Percentiles rank a stretch among this genome's conserved stretches.
These are phyloP conservation scores for Chalcis sispes DNA, from an alignment of 2,888 invertebrate species.

Conservation along the genomic window DNA sequence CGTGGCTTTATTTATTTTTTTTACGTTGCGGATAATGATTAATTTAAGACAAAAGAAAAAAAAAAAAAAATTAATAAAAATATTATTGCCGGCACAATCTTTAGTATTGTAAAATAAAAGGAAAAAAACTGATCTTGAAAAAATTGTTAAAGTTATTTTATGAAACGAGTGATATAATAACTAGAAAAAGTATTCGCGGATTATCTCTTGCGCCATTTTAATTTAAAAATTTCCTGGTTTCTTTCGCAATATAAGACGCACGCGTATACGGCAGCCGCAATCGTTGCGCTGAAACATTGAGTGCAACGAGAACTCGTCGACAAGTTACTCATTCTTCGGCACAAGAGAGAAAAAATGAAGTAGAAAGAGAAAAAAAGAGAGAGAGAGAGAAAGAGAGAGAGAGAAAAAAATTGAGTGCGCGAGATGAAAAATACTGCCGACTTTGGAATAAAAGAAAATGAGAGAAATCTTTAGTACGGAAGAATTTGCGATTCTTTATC, in stretches of 20 bases:
- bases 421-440: too few species aligned
- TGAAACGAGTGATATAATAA: slow-evolving; percentile 7
- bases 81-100: slow-evolving; percentile 1
- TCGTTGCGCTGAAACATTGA: too few species aligned
- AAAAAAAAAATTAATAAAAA: not conserved
- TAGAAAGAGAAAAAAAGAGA: slow-evolving; percentile 9
- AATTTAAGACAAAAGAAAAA: not conserved
- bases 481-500: too few species aligned
- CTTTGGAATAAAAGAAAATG: too few species aligned
- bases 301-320: slow-evolving; percentile 8
- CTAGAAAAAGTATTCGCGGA: not conserved
- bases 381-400: not conserved
- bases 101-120: not conserved
- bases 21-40: too few species aligned
- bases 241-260: too few species aligned
- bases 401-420: slow-evolving; percentile 3
- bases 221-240: slow-evolving; percentile 30
- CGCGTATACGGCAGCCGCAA: not conserved
- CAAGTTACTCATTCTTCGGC: not conserved
- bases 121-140: not conserved
- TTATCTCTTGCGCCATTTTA: slow-evolving; percentile 23
- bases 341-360: not conserved
- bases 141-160: slow-evolving; percentile 13
- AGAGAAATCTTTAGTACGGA: too few species aligned
- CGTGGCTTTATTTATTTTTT: not conserved